phyloP scores from a whole-genome alignment of 2,113 vertebrate genomes.

The Garra rufa region DNA sequence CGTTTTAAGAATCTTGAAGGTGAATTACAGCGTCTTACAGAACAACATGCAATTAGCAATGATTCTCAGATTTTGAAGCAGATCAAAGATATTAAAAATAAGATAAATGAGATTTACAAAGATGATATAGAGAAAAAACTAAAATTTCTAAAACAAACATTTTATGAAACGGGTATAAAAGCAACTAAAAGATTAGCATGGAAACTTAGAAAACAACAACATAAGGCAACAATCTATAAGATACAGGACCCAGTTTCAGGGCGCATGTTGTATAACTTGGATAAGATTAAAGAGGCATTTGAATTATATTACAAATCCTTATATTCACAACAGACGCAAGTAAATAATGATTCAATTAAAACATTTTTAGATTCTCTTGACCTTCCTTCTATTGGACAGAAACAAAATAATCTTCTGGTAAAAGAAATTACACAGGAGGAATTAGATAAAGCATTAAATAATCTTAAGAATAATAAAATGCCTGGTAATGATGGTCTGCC shows the following conservation, averaged over 20 bases:
- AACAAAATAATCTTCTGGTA: background rate
- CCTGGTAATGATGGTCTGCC: background rate
- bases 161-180: background rate
- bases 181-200: too few relatives aligned
- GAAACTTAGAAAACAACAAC: background rate
- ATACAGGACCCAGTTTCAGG: background rate
- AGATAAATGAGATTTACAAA: background rate
- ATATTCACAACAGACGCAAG: slow-evolving; percentile 3
- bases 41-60: background rate
- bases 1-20: background rate
- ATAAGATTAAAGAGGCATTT: slow-evolving; percentile 3
- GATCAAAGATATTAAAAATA: background rate
- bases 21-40: background rate
- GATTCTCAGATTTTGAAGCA: background rate
- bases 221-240: background rate
- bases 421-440: background rate
- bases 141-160: background rate
- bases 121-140: background rate
- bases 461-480: slow-evolving; percentile 1
- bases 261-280: background rate
- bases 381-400: background rate
- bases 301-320: background rate
- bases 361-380: background rate
- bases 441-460: background rate
- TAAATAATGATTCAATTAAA: background rate